Conservation (phyloP, 1,140 invertebrate species). For the Homalodisca vitripennis region DNA sequence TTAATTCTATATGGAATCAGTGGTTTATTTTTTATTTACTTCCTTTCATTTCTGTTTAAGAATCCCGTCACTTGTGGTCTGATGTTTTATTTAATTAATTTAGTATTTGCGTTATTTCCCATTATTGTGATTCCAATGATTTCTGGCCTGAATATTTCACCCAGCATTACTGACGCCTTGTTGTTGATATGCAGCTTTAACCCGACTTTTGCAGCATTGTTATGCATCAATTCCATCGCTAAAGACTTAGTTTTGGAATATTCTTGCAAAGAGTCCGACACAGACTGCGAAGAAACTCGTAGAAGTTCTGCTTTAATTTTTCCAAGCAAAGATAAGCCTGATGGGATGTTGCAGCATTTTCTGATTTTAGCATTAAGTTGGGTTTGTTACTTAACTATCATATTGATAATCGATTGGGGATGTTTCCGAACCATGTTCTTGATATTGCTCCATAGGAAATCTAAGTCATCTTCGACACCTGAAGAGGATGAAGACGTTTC, state of each 20-base stretch:
- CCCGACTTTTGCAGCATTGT: background rate
- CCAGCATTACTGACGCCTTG: conserved; percentile 30
- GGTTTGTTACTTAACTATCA: background rate
- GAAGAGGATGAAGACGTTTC: conserved; percentile 1
- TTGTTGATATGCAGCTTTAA: background rate
- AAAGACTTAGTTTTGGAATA: background rate
- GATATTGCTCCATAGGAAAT: background rate
- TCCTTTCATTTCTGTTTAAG: conserved; percentile 37
- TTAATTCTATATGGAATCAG: conserved; percentile 36
- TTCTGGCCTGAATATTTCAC: conserved; percentile 30
- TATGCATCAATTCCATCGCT: background rate
- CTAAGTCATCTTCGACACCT: background rate
- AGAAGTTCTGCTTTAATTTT: conserved; percentile 5
- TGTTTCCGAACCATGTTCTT: conserved; percentile 20
- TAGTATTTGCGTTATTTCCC: background rate
- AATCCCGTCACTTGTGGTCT: conserved; percentile 10
- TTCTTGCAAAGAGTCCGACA: background rate
- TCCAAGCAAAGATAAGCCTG: background rate
- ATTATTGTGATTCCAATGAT: conserved; percentile 14
- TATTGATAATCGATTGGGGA: background rate
- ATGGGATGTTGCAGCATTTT: no score
- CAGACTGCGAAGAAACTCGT: background rate
- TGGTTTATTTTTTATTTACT: conserved; percentile 36
- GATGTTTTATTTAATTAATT: background rate
- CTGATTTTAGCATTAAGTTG: background rate